A percentile compares a stretch with the other conserved stretches of the same genome.
Conservation (phyloP, 2,888 invertebrate species). For the Machimus rusticus region DNA sequence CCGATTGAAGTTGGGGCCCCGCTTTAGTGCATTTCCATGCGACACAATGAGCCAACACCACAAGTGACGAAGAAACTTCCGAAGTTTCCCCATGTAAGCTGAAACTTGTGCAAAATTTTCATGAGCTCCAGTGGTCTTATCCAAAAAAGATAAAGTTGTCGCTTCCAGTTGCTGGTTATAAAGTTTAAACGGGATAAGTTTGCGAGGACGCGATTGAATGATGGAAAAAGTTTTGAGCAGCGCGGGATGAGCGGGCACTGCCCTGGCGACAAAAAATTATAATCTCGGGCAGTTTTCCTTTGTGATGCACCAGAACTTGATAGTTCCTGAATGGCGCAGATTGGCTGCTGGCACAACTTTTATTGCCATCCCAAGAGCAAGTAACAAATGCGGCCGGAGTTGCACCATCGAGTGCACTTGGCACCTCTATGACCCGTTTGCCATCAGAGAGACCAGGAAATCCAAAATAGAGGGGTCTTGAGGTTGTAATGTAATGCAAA, state of each 20-base stretch:
- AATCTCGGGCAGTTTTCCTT: constrained; percentile 4
- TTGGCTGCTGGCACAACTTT: constrained; percentile 8
- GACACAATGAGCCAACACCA: not conserved
- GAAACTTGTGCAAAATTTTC: constrained; percentile 25
- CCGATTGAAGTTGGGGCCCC: not conserved
- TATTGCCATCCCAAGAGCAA: not conserved
- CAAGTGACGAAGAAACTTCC: constrained; percentile 15
- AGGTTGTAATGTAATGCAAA: no score
- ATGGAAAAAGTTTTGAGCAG: constrained; percentile 5
- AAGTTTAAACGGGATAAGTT: constrained; percentile 26
- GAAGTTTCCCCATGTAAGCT: constrained; percentile 1
- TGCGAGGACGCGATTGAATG: constrained; percentile 2
- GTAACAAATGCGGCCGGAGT: not conserved
- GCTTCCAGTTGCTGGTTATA: constrained; percentile 6
- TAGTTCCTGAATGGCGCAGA: constrained; percentile 5
- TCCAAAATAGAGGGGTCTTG: not conserved
- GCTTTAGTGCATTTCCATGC: not conserved
- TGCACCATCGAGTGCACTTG: not conserved
- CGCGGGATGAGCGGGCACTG: not conserved
- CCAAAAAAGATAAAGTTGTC: constrained; percentile 18
- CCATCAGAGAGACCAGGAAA: not conserved
- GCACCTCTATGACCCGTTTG: not conserved
- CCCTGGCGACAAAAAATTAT: not conserved
- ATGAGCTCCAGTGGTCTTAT: constrained; percentile 15
- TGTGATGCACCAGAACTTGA: not conserved